Evolutionary conservation across 2,797 vertebrate genomes (phyloP), one percentile per base, ranked within the genome.

Genomic region (Ispidina picta): DNA sequence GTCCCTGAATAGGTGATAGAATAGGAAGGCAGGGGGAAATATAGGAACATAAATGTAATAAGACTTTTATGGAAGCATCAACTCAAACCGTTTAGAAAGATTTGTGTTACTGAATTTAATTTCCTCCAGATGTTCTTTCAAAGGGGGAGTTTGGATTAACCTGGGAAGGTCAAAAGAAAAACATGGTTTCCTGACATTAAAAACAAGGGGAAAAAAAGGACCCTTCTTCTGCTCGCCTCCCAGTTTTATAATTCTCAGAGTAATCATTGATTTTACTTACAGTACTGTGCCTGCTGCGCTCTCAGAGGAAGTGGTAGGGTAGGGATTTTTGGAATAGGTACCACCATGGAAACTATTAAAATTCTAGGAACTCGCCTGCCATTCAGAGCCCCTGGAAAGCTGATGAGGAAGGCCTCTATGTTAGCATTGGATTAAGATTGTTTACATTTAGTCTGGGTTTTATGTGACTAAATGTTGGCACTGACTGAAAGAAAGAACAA

Each of bases 101-200:
- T 89, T 90, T 94, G 75, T 80, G 71, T 86, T 91, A 73, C 12
- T 92, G 56, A 33, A 37, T 86, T 88, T 91, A 88, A 89, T 94
- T 89, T 93, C 33, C 68, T 89, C 79, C 91, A 95, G 87, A 92
- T 89, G 79, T 89, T 94, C 66, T 89, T 86, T 54, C 60, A 68
- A 76, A 86, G 31, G 10, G 23, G 12, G 20, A 64, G 62, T 84
- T 79, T 84, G 63, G 83, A 92, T 92, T 88, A 91, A 86, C 51
- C n/a, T 84, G 15, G 21, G 39, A 86, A 86, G 83, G 87, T 91
- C 83, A 91, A 9, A 2, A 4, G 37, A 79, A 86, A 88, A 81
- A 3, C 20, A 64, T 15, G 2, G 19, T 76, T 83, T 92, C 49
- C 59, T 79, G 66, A 43, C 78, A 81, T 88, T 86, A 33, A 76